These are phyloP conservation scores for Notiomystis cincta DNA, from an alignment of 2,113 vertebrate genomes.

Conservation along the genomic window DNA sequence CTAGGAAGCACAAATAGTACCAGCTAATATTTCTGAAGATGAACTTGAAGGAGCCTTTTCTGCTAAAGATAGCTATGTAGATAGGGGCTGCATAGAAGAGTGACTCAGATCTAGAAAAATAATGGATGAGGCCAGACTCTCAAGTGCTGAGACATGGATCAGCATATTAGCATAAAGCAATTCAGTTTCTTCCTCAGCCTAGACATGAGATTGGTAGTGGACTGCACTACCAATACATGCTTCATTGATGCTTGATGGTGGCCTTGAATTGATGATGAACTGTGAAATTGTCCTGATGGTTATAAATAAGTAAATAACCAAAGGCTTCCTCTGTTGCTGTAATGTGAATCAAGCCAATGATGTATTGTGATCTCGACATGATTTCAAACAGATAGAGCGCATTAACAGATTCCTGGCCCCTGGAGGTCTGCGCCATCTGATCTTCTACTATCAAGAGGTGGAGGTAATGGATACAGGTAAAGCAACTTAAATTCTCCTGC, in stretches of 20 bases:
- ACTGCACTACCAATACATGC: not conserved
- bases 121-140: not conserved
- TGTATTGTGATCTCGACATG: not conserved
- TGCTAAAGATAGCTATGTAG: not conserved
- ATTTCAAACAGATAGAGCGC: slow-evolving; percentile 80
- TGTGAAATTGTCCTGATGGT: not conserved
- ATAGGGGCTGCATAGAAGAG: not conserved
- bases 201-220: not conserved
- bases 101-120: not conserved
- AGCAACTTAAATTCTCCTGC: not conserved
- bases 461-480: slow-evolving; percentile 81
- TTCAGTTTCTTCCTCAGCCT: not conserved
- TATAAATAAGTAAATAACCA: not conserved
- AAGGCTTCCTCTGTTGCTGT: not conserved
- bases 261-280: not conserved
- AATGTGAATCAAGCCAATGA: not conserved
- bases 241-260: not conserved
- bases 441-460: slow-evolving; percentile 89
- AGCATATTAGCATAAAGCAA: not conserved
- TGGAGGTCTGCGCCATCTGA: slow-evolving; percentile 81
- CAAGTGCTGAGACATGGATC: not conserved
- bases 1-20: not conserved
- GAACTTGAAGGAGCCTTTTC: not conserved
- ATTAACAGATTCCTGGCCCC: slow-evolving; percentile 85
- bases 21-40: not conserved